Evolutionary conservation across 2,797 vertebrate species (phyloP).

Genomic region (Hipposideros larvatus): DNA sequence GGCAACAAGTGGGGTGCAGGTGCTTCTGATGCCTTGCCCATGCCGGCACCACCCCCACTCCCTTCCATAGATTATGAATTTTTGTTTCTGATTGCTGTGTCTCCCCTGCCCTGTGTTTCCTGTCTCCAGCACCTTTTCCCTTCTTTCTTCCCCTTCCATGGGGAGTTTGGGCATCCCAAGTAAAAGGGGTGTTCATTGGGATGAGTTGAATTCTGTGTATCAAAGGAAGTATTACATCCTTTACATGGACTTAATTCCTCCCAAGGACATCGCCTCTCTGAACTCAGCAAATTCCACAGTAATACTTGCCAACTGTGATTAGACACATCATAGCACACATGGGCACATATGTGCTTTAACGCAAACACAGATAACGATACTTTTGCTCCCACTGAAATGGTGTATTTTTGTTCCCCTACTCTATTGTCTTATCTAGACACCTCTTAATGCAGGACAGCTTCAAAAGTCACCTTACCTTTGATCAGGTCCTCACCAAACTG

Average conservation of each 20-base stretch:
- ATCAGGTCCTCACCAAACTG: slow-evolving; percentile 74
- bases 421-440: slow-evolving; percentile 68
- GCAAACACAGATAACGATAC: slow-evolving; percentile 70
- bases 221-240: background rate
- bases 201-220: slow-evolving; percentile 29
- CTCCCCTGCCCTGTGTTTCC: background rate
- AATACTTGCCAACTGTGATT: slow-evolving; percentile 57
- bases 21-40: background rate
- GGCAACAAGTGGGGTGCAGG: background rate
- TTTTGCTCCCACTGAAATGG: slow-evolving; percentile 35
- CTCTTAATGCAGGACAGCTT: slow-evolving; percentile 70
- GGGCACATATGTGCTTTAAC: slow-evolving; percentile 42
- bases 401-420: slow-evolving; percentile 54
- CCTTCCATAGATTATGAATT: background rate
- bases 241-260: background rate
- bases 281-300: slow-evolving; percentile 57
- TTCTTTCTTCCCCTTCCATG: background rate
- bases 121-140: background rate
- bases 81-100: background rate
- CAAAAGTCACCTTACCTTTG: slow-evolving; percentile 82
- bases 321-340: slow-evolving; percentile 59
- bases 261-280: background rate
- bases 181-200: background rate
- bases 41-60: background rate
- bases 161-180: background rate